Percentiles rank a stretch among this genome's conserved stretches.
Evolutionary conservation across 2,113 vertebrate species (phyloP).

Genomic region (Platysteira castanea): DNA sequence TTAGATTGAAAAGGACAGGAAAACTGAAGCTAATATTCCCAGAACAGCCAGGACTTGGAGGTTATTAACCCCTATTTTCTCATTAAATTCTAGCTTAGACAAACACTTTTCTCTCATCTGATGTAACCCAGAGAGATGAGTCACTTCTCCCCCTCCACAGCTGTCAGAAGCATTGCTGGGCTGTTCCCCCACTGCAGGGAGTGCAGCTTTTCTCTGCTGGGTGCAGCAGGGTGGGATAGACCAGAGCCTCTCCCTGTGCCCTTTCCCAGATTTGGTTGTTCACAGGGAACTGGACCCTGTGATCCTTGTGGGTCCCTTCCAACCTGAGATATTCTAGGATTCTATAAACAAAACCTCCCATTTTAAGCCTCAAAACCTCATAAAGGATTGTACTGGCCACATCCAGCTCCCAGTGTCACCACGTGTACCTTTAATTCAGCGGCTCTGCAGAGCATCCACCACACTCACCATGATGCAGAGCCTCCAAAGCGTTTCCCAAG

Average conservation of each 20-base stretch:
- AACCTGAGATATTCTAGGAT: not conserved
- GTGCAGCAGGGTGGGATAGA: not conserved
- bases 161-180: not conserved
- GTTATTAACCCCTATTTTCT: conserved; percentile 17
- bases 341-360: not conserved
- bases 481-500: not conserved
- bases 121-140: not conserved
- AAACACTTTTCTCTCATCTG: not conserved
- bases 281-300: not conserved
- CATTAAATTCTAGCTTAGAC: conserved; percentile 4
- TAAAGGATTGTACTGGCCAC: fast-evolving
- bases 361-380: not conserved
- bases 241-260: not conserved
- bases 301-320: not conserved
- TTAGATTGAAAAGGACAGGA: not conserved
- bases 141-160: not conserved
- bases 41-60: not conserved
- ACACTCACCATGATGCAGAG: fast-evolving
- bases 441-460: not conserved
- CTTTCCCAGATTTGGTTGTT: not conserved
- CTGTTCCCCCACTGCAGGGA: not conserved
- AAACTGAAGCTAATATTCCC: not conserved
- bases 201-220: not conserved
- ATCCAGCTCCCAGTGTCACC: not conserved
- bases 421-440: not conserved